Base-by-base conservation (phyloP, 2,888 invertebrate species). In the Hybos culiciformis region DNA sequence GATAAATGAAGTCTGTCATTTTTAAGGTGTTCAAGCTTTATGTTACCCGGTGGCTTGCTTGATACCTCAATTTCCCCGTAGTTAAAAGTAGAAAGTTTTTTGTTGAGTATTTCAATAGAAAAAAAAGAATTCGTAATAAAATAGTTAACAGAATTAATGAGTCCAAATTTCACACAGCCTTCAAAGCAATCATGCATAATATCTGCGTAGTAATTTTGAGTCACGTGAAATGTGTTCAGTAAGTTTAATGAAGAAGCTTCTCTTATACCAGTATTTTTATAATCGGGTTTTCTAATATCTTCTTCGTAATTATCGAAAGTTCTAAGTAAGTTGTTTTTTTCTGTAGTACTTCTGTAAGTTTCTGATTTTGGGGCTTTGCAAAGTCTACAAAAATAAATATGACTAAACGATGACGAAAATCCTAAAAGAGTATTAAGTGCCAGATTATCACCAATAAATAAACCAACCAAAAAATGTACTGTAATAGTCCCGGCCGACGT, bases 391-490 rank as follows among this genome's bases (percentile, higher is more conserved):
- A 32, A 21, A 32, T 37, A 42, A 26, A 37, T 42, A 37, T 42
- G 42, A 24, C 42, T 42, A 26, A 42, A 42, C 24, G 42, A 42
- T 24, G 29, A 37, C 31, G 42, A 42, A 42, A 42, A 33, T 33
- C 33, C 33, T 7, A 15, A 11, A 33, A 42, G 37, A 42, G 37
- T 44, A 44, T 44, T 44, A 23, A 44, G 37, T 24, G 44, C 44
- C 34, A 44, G 20, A 36, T 44, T 44, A 44, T 41, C 44, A 29
- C 40, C 44, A 41, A 44, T 44, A 23, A 44, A 34, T 29, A 40
- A 40, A 29, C 44, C 42, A 12, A 46, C 39, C 20, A 46, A 33
- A 29, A 46, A 46, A 34, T 42, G 34, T 37, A 46, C 46, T 36
- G 29, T 31, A 37, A 46, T 37, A 29, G 31, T 26, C 21, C 36